phyloP scores from a whole-genome alignment of 2,888 invertebrate genomes.

The Drosophila longiperda region DNA sequence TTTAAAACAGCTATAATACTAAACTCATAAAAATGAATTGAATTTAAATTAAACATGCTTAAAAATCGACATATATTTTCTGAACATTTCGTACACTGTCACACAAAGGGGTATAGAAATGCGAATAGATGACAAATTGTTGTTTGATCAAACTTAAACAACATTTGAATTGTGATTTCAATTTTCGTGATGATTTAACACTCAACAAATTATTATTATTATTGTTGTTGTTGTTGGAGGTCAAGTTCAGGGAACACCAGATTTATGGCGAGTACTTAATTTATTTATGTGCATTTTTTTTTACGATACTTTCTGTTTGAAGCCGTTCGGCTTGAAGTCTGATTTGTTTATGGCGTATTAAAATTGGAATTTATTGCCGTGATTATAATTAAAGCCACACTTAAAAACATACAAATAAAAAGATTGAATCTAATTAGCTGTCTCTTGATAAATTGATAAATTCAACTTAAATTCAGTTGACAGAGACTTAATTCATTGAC shows the following conservation, averaged over 20 bases:
- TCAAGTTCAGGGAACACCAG: constrained; percentile 77
- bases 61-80: neutral
- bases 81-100: neutral
- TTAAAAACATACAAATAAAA: constrained; percentile 2
- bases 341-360: constrained; percentile 3
- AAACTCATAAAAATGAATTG: neutral
- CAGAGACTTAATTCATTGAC: neutral
- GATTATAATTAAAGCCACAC: constrained; percentile 22
- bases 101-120: neutral
- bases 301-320: neutral
- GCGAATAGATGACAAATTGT: constrained; percentile 1
- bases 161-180: constrained; percentile 5
- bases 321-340: constrained; percentile 3
- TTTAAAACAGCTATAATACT: neutral
- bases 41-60: neutral
- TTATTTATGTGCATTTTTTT: neutral
- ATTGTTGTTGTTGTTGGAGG: constrained; percentile 43
- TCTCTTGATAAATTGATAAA: neutral
- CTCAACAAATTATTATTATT: constrained; percentile 12
- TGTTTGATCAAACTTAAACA: constrained; percentile 15
- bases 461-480: constrained; percentile 1
- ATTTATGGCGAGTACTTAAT: constrained; percentile 22
- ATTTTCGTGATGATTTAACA: constrained; percentile 29
- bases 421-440: neutral
- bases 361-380: neutral